These are phyloP conservation scores for Gerris buenoi DNA, from an alignment of 1,140 invertebrate genomes.

Conservation along the genomic window DNA sequence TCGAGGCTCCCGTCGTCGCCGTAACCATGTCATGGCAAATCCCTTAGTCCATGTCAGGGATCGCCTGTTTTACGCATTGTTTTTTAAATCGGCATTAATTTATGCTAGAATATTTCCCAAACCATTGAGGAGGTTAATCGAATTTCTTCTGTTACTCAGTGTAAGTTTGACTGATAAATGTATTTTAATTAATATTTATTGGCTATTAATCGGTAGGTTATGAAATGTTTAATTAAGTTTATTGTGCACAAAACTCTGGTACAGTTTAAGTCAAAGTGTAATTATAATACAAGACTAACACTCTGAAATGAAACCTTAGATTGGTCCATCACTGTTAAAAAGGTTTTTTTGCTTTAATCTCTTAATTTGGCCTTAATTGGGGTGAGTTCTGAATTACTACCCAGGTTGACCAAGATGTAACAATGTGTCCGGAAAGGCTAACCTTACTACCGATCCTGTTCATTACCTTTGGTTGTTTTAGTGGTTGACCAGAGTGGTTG, in stretches of 20 bases:
- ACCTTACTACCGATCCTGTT: too few species aligned
- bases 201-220: neutral
- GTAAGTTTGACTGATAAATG: constrained; percentile 30
- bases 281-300: neutral
- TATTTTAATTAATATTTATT: neutral
- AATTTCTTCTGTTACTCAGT: constrained; percentile 80
- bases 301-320: neutral
- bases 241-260: neutral
- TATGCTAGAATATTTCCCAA: constrained; percentile 81
- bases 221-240: neutral
- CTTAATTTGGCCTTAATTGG: too few species aligned
- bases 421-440: too few species aligned
- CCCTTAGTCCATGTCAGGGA: constrained; percentile 73
- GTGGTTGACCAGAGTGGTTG: too few species aligned
- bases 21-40: constrained; percentile 35
- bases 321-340: neutral
- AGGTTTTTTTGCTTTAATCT: neutral
- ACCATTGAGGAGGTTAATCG: constrained; percentile 69
- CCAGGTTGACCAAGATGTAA: too few species aligned
- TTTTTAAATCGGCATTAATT: constrained; percentile 75
- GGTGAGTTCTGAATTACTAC: too few species aligned
- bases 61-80: constrained; percentile 86
- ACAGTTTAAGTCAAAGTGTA: neutral
- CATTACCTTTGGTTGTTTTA: too few species aligned
- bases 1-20: too few species aligned